phyloP scores from a whole-genome alignment of 2,888 invertebrate species.

The Drosophila bunnanda region DNA sequence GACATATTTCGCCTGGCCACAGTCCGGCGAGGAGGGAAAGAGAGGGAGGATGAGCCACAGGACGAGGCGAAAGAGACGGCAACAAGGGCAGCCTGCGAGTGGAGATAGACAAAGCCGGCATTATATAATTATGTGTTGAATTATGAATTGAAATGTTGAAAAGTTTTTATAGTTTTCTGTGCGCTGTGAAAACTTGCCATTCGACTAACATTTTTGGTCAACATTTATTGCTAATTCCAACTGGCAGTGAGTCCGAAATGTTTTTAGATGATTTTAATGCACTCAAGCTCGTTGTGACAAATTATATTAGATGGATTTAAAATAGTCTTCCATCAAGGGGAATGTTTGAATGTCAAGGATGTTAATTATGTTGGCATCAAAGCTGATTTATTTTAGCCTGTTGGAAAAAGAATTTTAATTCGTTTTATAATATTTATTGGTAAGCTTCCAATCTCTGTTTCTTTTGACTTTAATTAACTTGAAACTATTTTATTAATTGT shows the following conservation, averaged over 20 bases:
- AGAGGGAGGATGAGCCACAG: background rate
- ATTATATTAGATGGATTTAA: slow-evolving; percentile 21
- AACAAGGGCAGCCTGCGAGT: background rate
- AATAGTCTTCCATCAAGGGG: slow-evolving; percentile 2
- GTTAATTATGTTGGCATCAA: background rate
- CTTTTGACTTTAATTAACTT: background rate
- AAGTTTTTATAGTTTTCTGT: slow-evolving; percentile 70
- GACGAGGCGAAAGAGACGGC: slow-evolving; percentile 14
- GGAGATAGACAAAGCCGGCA: slow-evolving; percentile 21
- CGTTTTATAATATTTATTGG: too few species aligned
- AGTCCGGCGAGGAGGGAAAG: slow-evolving; percentile 1
- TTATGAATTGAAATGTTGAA: slow-evolving; percentile 75
- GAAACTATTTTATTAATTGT: background rate
- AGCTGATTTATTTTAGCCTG: too few species aligned
- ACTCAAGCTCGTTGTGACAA: slow-evolving; percentile 45
- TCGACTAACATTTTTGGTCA: slow-evolving; percentile 67
- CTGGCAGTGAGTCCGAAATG: slow-evolving; percentile 31
- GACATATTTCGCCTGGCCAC: slow-evolving; percentile 63
- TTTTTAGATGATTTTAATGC: slow-evolving; percentile 59
- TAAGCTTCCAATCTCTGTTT: background rate
- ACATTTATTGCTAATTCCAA: slow-evolving; percentile 67
- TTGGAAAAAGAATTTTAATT: background rate
- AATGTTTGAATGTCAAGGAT: background rate
- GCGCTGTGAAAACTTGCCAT: slow-evolving; percentile 52
- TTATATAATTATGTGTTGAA: slow-evolving; percentile 73